Evolutionary conservation across 2,888 invertebrate species (phyloP), one percentile per base, ranked within the genome.

Genomic region (Pyrrhosoma nymphula): DNA sequence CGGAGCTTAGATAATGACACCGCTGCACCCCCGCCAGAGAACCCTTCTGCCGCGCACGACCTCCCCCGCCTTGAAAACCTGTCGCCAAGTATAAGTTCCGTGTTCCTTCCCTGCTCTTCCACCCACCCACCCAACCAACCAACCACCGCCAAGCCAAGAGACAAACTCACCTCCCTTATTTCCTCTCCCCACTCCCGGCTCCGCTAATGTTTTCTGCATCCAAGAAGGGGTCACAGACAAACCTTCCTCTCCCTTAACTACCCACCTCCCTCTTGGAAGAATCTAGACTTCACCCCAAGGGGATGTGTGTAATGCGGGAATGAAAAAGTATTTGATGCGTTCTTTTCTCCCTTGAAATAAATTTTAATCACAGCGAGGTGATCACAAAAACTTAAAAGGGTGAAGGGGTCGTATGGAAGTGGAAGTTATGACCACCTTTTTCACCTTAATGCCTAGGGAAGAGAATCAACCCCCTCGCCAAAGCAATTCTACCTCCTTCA

Each of bases 1-100:
- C 16, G 35, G 82, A 82, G 82, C 82, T 82, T 82, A 82, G 82
- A 82, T 82, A 82, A 82, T 82, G 82, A 82, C 82, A 82, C 75
- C n/a, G n/a, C n/a, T n/a, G n/a, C n/a, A 12, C 69, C 26, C 69
- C n/a, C 69, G 60, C 69, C 69, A 8, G 20, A 26, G 47, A 47
- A 47, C n/a, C 69, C 26, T 69, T 26, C 20, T 26, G 26, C 69
- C 47, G 47, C n/a, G 10, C n/a, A 12, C 69, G n/a, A 18, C 12
- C 26, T 6, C 26, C 2, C 18, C 23, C 82, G 12, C 82, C 82
- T 35, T 14, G 69, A 82, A 35, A 82, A 82, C 82, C 82, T 35
- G 82, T 82, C 82, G 82, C 82, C 82, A 82, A 82, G 82, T 4
- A 60, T 20, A 20, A 20, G 16, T 35, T 82, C 12, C 16, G 82